These are phyloP conservation scores for Craseonycteris thonglongyai DNA, from an alignment of 2,113 vertebrate genomes.

Conservation along the genomic window DNA sequence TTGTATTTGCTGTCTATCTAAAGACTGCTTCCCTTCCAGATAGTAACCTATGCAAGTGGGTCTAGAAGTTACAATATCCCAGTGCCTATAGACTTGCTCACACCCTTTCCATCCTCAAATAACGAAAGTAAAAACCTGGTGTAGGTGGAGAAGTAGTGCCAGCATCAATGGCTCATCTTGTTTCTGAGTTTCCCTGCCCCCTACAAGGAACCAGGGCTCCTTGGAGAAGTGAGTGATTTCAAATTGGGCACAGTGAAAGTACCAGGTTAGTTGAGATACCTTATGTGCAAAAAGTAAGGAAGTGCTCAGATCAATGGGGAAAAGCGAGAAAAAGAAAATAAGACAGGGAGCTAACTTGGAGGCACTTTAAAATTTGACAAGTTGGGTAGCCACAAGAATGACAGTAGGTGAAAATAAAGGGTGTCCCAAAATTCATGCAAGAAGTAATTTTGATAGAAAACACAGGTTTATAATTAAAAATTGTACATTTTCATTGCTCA, in stretches of 20 bases:
- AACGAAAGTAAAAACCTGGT: background rate
- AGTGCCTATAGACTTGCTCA: background rate
- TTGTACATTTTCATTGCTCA: no score
- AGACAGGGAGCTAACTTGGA: no score
- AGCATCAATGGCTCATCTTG: background rate
- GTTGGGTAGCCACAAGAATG: background rate
- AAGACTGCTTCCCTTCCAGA: background rate
- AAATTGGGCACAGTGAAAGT: background rate
- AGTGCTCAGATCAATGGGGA: background rate
- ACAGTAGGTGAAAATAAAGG: background rate
- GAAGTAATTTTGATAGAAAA: no score
- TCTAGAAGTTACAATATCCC: fast-evolving
- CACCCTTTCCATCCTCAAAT: background rate
- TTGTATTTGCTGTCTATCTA: background rate
- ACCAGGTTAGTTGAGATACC: background rate
- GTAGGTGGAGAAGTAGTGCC: background rate
- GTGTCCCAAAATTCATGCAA: no score
- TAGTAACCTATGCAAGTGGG: background rate
- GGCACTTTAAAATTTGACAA: background rate
- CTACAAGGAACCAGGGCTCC: background rate
- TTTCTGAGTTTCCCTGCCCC: background rate
- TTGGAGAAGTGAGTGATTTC: background rate
- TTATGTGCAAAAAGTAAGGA: background rate
- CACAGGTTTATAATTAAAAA: no score
- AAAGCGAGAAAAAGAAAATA: background rate